Evolutionary conservation across 2,797 vertebrate genomes (phyloP), one percentile per base, ranked within the genome.

Genomic region (Anisognathus igniventris): DNA sequence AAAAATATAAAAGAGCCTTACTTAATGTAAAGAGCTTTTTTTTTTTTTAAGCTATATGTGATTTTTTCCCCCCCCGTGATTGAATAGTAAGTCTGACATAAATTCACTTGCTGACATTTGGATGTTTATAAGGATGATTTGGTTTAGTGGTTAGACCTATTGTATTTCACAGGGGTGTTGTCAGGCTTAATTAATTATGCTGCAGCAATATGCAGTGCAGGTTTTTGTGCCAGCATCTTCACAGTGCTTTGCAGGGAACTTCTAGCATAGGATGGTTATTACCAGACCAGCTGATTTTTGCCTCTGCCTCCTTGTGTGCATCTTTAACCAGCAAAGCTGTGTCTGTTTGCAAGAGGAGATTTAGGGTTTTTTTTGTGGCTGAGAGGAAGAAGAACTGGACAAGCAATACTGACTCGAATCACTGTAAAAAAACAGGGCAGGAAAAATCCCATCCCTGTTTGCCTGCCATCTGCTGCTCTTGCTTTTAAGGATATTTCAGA

Each of bases 111-210:
- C 91, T 94, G 93, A 94, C 91, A 87, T 92, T 91, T 93, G 87
- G 89, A 45, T 96, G 93, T 94, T 95, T 95, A 78, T 93, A 93
- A 81, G 86, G 92, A 86, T 96, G 93, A 90, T 95, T 96, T 94
- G 92, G 92, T 95, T 91, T 95, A 76, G 93, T 82, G 95, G 95
- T 96, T 93, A 90, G 85, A 70, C 95, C 91, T 92, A 96, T 92
- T 94, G 87, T 96, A 93, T 95, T 96, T 95, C 91, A 94, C 87
- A 92, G 85, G 93, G 76, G 85, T 90, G 95, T 93, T 96, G 91
- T 96, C 93, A 94, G 95, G 70, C 91, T 92, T 96, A 88, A 91
- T 96, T 96, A 96, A 96, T 97, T 96, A 93, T 86, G 92, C 93
- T 76, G 95, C 95, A 95, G 89, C 94, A 86, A 66, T 90, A 70